Base-by-base conservation (phyloP, 1,140 invertebrate genomes). In the Cydia pomonella region DNA sequence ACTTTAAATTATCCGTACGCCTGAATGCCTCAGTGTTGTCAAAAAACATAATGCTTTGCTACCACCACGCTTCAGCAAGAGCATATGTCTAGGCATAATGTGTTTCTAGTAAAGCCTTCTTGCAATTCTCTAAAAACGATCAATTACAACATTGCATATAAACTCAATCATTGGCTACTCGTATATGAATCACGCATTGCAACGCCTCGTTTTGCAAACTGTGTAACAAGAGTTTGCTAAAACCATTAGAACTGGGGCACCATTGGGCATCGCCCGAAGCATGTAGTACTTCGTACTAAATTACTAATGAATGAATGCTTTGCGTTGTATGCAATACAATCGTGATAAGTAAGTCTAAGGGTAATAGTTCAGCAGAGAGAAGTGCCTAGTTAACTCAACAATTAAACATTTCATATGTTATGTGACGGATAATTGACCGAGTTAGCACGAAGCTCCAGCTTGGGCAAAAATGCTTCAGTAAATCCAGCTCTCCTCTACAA, bases 201-300 rank as follows among this genome's bases (percentile, higher is more conserved):
- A 69, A 18, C 16, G 27, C 64, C 33, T 69, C n/a, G 29, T 69
- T 69, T 69, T 69, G 64, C 64, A 69, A 69, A 69, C 64, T 12
- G 29, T 38, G 33, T 69, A 69, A 69, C 64, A 69, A 69, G 64
- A 21, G 64, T 69, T 69, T 69, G 64, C 29, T 69, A 69, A 69
- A 69, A 69, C 29, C 13, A 38, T 69, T 69, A 69, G 33, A 69
- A 69, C 64, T 69, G 29, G 64, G 29, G 27, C 33, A 10, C 29
- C 29, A 18, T 69, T 69, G 64, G 29, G 29, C 64, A 69, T 69
- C n/a, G 64, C 64, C 64, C 23, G 27, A 13, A 69, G 64, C 29
- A 21, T 7, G 63, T 9, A 66, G 5, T 38, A 21, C 62, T 63
- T 63, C 13, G 64, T 38, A 69, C 29, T 41, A 69, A 33, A 69